Base-by-base conservation (phyloP, 2,888 invertebrate genomes). In the Drosophila seclusa region DNA sequence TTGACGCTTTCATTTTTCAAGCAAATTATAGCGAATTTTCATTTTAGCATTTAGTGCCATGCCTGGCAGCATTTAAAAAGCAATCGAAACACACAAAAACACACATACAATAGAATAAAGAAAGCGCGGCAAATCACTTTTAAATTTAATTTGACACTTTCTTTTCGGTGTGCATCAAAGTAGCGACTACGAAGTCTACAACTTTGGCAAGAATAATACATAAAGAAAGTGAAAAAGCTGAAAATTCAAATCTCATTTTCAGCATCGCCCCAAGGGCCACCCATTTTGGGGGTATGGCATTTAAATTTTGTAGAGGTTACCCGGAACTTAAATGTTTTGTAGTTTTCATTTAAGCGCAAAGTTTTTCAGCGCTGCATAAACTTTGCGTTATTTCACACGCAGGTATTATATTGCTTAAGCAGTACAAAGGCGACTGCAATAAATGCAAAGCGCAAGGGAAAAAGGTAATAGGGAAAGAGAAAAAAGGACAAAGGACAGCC, bases 141-240 rank as follows among this genome's bases (percentile, higher is more conserved):
- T 74, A 87, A 87, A 87, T 87, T 87, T 82, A 87, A 87, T 87
- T 87, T 87, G 86, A 89, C 86, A 87, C 86, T 89, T 87, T 82
- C 76, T 74, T 80, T 73, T 65, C 53, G 68, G 65, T 66, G 69
- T 61, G 83, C 88, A 80, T 81, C 87, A 85, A 86, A 86, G 80
- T 73, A 73, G 64, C 71, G 77, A 79, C 88, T 86, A 88, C 85
- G 88, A 88, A 85, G 85, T 85, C 82, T 78, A 80, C 83, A 86
- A 86, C 73, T 82, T 86, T 79, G 60, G 31, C 38, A 48, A 69
- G 70, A 71, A 55, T 61, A 77, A 58, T 63, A 55, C 40, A 31
- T 18, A 57, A 45, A 32, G 16, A 55, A 60, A 49, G 62, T 53
- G 42, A 66, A 40, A 8, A n/a, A 50, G 40, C 60, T 4, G 34